Percentiles rank a stretch among this genome's conserved stretches.
Evolutionary conservation across 2,113 vertebrate genomes (phyloP).

Genomic region (Eptesicus fuscus): DNA sequence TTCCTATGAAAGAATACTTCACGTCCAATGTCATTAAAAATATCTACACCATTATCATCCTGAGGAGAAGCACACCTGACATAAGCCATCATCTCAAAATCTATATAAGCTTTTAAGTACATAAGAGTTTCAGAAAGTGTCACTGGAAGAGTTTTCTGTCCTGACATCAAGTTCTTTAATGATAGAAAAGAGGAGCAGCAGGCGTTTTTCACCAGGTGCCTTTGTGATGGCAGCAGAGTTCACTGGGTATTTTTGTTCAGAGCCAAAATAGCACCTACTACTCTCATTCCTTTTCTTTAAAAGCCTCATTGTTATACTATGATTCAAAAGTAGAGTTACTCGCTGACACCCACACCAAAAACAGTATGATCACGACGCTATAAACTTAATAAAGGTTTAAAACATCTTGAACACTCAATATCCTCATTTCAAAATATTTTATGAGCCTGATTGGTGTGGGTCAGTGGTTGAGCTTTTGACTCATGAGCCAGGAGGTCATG

Average conservation of each 20-base stretch:
- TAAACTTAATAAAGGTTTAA: background rate
- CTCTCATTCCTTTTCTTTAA: constrained; percentile 28
- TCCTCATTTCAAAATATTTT: background rate
- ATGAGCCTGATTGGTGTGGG: background rate
- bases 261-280: constrained; percentile 47
- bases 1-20: background rate
- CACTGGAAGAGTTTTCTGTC: constrained; percentile 1
- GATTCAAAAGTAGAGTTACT: constrained; percentile 49
- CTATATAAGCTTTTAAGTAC: background rate
- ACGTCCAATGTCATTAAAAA: background rate
- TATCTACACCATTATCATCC: background rate
- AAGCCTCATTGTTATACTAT: constrained; percentile 32
- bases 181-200: background rate
- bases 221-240: constrained; percentile 30
- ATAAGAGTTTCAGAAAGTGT: background rate
- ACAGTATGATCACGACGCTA: background rate
- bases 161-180: constrained; percentile 24
- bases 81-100: background rate
- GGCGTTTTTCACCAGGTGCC: constrained; percentile 39
- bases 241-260: constrained; percentile 39
- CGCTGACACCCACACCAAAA: constrained; percentile 16
- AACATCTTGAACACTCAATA: background rate
- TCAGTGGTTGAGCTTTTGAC: too few relatives aligned
- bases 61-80: background rate
- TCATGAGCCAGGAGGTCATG: too few relatives aligned